These are phyloP conservation scores for Dunckerocampus dactyliophorus DNA, from an alignment of 2,113 vertebrate species.

Conservation along the genomic window DNA sequence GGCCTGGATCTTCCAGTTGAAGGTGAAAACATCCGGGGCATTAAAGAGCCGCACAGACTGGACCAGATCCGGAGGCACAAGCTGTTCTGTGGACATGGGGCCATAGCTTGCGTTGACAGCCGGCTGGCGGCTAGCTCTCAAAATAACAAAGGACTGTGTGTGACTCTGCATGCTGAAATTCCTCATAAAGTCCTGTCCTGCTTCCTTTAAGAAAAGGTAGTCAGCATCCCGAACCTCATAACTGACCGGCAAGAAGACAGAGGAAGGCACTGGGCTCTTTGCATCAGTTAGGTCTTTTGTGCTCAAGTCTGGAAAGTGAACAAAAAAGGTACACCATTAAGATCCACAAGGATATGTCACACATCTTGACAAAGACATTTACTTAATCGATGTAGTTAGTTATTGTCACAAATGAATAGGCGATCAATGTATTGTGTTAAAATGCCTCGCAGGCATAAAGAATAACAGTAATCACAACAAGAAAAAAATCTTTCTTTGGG, in stretches of 20 bases:
- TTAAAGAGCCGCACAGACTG: slow-evolving; percentile 72
- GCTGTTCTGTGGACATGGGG: slow-evolving; percentile 72
- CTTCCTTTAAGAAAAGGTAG: slow-evolving; percentile 86
- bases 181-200: slow-evolving; percentile 90
- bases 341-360: not conserved
- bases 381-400: no score
- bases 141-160: slow-evolving; percentile 84
- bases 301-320: slow-evolving; percentile 73
- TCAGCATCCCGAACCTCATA: slow-evolving; percentile 81
- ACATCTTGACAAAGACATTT: not conserved
- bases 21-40: slow-evolving; percentile 69
- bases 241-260: slow-evolving; percentile 83
- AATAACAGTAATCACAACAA: not conserved
- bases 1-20: slow-evolving; percentile 82
- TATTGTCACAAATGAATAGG: no score
- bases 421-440: not conserved
- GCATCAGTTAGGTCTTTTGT: slow-evolving; percentile 78
- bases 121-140: slow-evolving; percentile 76
- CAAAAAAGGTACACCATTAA: not conserved
- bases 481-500: not conserved
- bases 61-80: slow-evolving; percentile 77
- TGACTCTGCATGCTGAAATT: slow-evolving; percentile 88
- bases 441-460: not conserved
- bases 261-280: slow-evolving; percentile 77
- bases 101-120: slow-evolving; percentile 81